Evolutionary conservation across 2,888 invertebrate species (phyloP), one percentile per base, ranked within the genome.

Genomic region (Acleris literana): DNA sequence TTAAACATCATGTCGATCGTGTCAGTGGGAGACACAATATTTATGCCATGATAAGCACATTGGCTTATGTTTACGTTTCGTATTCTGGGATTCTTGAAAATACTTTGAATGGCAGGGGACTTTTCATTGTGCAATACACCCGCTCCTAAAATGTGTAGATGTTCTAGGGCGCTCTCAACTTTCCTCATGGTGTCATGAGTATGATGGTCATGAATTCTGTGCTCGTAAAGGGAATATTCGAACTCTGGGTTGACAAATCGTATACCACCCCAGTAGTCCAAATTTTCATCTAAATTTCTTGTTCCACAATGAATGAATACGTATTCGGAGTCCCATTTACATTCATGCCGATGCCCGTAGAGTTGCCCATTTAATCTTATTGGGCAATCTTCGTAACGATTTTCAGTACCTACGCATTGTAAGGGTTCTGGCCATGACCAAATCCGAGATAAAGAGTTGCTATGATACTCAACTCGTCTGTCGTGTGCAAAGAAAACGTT

Each of bases 381-480:
- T 16, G 96, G 96, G 78, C 97, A 97, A n/a, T 97, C 95, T 80
- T 97, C 96, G 74, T 97, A 94, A 60, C 93, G 93, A 18, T 93
- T 92, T 85, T 97, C 97, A 60, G 95, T 95, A 0, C 97, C 97
- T 29, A 94, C 94, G 75, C 97, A 97, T 85, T 96, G 97, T 55
- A 98, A 87, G 0, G 98, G 98, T 83, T 99, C 98, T 0, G 98
- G 97, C 97, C 98, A 99, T 0, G 97, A 97, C 95, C 98, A 97
- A 74, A 99, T 96, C 68, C 97, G 93, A 0, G 97, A 95, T 64
- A 98, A 88, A 0, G 97, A 96, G 77, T 97, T 97, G 57, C 97
- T 97, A 84, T 98, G 97, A 77, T 96, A 97, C 82, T 98, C 98
- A 71, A 97, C 96, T 72, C 98, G 93, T 5, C 95, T 94, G 73